Conservation (phyloP, 1,140 invertebrate genomes). For the Cydia pomonella region DNA sequence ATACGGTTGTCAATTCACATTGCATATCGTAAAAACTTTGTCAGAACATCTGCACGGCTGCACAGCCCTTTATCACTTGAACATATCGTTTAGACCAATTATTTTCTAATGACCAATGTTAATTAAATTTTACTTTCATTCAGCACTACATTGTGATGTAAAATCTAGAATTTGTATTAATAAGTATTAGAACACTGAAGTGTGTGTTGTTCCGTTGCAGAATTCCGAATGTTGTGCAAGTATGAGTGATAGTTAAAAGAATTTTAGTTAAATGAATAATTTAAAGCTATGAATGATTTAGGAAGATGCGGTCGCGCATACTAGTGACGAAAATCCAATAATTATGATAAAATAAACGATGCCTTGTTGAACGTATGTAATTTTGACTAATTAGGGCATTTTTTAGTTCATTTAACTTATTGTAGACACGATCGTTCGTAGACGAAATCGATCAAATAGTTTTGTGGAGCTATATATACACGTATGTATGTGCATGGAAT, state of each 20-base stretch:
- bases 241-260: slow-evolving; percentile 77
- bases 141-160: slow-evolving; percentile 75
- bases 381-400: slow-evolving; percentile 77
- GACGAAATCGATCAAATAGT: slow-evolving; percentile 74
- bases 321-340: slow-evolving; percentile 81
- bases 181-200: slow-evolving; percentile 79
- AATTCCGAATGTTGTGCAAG: slow-evolving; percentile 65
- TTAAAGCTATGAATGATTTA: slow-evolving; percentile 79
- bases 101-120: slow-evolving; percentile 70
- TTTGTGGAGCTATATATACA: slow-evolving; percentile 57
- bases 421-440: slow-evolving; percentile 71
- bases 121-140: slow-evolving; percentile 66
- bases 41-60: slow-evolving; percentile 57
- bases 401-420: slow-evolving; percentile 75
- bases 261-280: slow-evolving; percentile 78
- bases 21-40: slow-evolving; percentile 67
- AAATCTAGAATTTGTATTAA: slow-evolving; percentile 77
- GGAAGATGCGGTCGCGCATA: slow-evolving; percentile 81
- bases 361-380: slow-evolving; percentile 77
- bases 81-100: slow-evolving; percentile 79
- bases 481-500: slow-evolving; percentile 45
- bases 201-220: slow-evolving; percentile 71
- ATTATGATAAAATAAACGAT: slow-evolving; percentile 74
- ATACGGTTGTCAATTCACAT: slow-evolving; percentile 62
- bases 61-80: slow-evolving; percentile 55